phyloP scores from a whole-genome alignment of 2,797 vertebrate species.

The Sebastes baramenuke region DNA sequence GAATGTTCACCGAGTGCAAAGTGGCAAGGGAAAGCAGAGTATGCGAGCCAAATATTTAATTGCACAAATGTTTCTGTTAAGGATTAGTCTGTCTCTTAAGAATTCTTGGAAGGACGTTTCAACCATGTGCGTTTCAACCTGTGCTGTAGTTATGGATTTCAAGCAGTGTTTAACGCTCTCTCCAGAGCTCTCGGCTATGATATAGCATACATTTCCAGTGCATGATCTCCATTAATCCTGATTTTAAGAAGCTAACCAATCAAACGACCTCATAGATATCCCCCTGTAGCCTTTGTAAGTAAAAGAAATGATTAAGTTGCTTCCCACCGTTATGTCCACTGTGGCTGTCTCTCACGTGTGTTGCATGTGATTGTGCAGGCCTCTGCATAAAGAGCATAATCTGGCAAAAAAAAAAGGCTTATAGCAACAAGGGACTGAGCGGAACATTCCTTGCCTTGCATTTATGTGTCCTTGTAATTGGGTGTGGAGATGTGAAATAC shows the following conservation, averaged over 20 bases:
- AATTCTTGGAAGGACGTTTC: constrained; percentile 59
- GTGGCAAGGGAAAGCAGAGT: constrained; percentile 31
- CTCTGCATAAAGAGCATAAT: constrained; percentile 11
- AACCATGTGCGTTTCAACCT: constrained; percentile 54
- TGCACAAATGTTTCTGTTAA: constrained; percentile 66
- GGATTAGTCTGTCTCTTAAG: constrained; percentile 67
- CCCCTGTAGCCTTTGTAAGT: constrained; percentile 14
- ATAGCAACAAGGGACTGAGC: neutral
- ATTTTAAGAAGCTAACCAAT: constrained; percentile 40
- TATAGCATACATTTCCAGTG: constrained; percentile 23
- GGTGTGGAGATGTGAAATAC: constrained; percentile 24
- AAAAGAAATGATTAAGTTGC: constrained; percentile 30
- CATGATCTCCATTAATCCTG: constrained; percentile 32
- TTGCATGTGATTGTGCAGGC: neutral
- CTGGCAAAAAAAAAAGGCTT: neutral
- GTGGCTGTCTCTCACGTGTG: constrained; percentile 7
- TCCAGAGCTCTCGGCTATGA: constrained; percentile 37
- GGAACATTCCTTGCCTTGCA: neutral
- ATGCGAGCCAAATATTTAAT: constrained; percentile 74
- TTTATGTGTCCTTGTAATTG: neutral
- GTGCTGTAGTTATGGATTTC: constrained; percentile 45
- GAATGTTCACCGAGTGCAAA: constrained; percentile 28
- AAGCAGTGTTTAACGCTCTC: constrained; percentile 26
- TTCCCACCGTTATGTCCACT: constrained; percentile 21
- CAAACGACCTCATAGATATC: constrained; percentile 18